A percentile compares a stretch with the other conserved stretches of the same genome.
Conservation (phyloP, 2,888 invertebrate genomes). For the Tenodera sinensis region DNA sequence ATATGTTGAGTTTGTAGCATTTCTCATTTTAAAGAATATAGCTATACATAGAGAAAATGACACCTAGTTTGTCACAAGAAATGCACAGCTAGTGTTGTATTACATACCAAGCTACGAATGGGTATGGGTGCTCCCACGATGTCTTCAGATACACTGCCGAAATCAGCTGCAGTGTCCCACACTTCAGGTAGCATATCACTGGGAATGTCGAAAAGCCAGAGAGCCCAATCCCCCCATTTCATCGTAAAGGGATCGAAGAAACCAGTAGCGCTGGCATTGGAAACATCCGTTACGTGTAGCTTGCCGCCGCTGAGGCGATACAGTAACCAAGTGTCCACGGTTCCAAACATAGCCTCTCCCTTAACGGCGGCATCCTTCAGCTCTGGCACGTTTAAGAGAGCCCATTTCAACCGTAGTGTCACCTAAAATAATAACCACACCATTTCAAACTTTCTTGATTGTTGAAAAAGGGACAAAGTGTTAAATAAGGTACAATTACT, state of each 20-base stretch:
- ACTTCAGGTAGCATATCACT: conserved; percentile 72
- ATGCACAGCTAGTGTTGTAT: too few species aligned
- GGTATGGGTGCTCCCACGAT: conserved; percentile 72
- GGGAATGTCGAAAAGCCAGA: conserved; percentile 70
- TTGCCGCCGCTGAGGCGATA: conserved; percentile 68
- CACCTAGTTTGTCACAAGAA: too few species aligned
- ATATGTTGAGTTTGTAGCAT: too few species aligned
- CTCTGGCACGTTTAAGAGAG: conserved; percentile 65
- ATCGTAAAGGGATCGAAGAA: conserved; percentile 89
- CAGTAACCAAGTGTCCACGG: conserved; percentile 90
- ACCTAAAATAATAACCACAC: conserved; percentile 51
- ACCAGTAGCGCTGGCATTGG: conserved; percentile 87
- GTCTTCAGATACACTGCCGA: conserved; percentile 61
- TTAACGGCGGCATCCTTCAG: conserved; percentile 61
- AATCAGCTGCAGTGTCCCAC: conserved; percentile 71
- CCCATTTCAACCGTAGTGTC: conserved; percentile 74
- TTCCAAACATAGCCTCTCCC: conserved; percentile 74
- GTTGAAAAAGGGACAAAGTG: too few species aligned
- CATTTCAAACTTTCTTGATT: too few species aligned
- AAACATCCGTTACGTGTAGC: conserved; percentile 81
- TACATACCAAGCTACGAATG: conserved; percentile 71
- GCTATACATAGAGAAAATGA: too few species aligned
- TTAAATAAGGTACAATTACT: neutral
- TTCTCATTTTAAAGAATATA: too few species aligned
- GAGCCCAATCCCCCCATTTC: conserved; percentile 75